Base-by-base conservation (phyloP, 2,797 vertebrate genomes). In the Anisognathus igniventris region DNA sequence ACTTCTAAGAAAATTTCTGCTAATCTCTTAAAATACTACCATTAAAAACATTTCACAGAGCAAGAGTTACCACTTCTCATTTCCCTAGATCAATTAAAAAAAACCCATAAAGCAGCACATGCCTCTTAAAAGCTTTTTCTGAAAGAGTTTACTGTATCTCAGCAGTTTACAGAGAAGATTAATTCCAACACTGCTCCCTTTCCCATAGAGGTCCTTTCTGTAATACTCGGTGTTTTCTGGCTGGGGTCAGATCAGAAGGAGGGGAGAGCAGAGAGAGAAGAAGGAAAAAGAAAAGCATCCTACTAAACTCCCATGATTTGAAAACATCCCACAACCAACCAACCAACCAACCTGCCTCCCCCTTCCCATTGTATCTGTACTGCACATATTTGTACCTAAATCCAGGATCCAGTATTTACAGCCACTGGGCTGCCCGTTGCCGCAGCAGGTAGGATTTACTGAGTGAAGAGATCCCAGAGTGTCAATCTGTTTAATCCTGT, bases 401-500 rank as follows among this genome's bases (percentile, higher is more conserved):
- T 98, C 98, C 82, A 98, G 98, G 96, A 98, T 98, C 98, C 98
- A 98, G 97, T 98, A 98, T 96, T 98, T 98, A 86, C 98, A 98
- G 97, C 95, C 97, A 54, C 97, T 95, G 0, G 97, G 95, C 85
- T 97, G 97, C 75, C 96, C 95, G 56, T 96, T 83, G 76, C 96
- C 0, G 7, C 96, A 96, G 95, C 96, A 98, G 92, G 97, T 88
- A 67, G 97, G 65, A 92, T 97, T 95, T 28, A 97, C 96, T 18
- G 97, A 86, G 44, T 97, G 95, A 22, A 98, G 96, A 2, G 98
- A 90, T 85, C 97, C 97, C 95, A 98, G 90, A 10, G 96, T 65
- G 74, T 97, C 97, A 7, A 67, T 91, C 28, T 97, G 97, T 82
- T 98, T 97, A 71, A 97, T 92, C 92, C 97, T 94, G 92, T 98